phyloP scores from a whole-genome alignment of 2,113 vertebrate genomes.

The Alexandromys fortis region DNA sequence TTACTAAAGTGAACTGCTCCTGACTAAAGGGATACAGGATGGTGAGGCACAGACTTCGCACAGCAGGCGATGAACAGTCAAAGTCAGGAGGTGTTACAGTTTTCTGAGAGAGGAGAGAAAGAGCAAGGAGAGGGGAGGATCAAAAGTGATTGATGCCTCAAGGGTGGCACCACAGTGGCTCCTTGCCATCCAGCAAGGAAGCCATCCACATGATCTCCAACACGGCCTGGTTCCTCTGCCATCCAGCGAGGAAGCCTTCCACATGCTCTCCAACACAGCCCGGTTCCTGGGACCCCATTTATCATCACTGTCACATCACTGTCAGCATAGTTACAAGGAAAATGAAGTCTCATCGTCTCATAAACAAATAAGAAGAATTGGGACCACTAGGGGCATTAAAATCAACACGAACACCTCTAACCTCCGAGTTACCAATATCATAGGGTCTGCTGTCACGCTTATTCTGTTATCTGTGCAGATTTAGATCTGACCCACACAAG shows the following conservation, averaged over 20 bases:
- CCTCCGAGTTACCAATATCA: neutral
- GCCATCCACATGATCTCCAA: neutral
- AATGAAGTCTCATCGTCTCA: constrained; percentile 18
- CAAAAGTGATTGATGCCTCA: neutral
- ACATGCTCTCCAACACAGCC: neutral
- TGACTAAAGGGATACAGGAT: constrained; percentile 40
- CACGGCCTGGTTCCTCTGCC: neutral
- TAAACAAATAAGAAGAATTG: neutral
- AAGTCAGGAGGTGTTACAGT: neutral
- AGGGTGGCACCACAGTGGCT: neutral
- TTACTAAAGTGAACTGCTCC: constrained; percentile 45
- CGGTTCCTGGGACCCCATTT: neutral
- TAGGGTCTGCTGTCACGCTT: neutral
- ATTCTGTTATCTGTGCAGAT: constrained; percentile 23
- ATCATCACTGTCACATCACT: neutral
- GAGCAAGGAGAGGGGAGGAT: neutral
- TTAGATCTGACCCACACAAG: constrained; percentile 24
- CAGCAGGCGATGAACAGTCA: neutral
- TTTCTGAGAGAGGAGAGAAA: constrained; percentile 37
- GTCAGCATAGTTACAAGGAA: neutral
- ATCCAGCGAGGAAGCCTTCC: neutral
- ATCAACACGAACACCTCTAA: neutral
- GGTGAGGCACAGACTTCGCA: constrained; percentile 37
- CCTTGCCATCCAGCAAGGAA: neutral
- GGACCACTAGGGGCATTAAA: neutral